These are phyloP conservation scores for Prorops nasuta DNA, from an alignment of 1,140 invertebrate species.

Conservation along the genomic window DNA sequence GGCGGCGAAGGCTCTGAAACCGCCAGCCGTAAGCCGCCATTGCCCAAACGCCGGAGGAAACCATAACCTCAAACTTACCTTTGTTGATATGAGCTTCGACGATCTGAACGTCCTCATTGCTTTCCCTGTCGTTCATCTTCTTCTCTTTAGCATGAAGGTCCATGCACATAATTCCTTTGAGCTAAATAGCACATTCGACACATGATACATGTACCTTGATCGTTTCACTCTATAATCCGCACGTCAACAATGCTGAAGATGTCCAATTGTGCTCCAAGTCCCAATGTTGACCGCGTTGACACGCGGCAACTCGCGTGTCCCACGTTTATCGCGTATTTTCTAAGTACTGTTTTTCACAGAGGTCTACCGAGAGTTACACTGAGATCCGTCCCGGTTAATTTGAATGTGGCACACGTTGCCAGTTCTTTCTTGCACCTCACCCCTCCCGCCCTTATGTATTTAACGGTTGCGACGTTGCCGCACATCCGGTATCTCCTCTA, in stretches of 20 bases:
- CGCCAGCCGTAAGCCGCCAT: too few relatives aligned
- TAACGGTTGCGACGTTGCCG: conserved; percentile 55
- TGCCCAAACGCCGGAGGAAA: too few relatives aligned
- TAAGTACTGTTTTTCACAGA: too few relatives aligned
- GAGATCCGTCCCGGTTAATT: conserved; percentile 37
- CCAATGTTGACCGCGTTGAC: too few relatives aligned
- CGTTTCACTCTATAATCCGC: neutral
- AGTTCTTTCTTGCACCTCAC: conserved; percentile 36
- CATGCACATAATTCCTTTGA: conserved; percentile 52
- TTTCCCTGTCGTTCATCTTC: conserved; percentile 50
- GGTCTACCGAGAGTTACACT: too few relatives aligned
- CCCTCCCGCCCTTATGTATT: conserved; percentile 38
- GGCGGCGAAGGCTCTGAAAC: too few relatives aligned
- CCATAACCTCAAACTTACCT: conserved; percentile 42
- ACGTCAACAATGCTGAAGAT: neutral
- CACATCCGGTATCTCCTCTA: conserved; percentile 44
- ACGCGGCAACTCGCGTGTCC: too few relatives aligned
- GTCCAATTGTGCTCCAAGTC: too few relatives aligned
- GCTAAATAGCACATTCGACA: conserved; percentile 24
- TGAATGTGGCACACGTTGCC: conserved; percentile 53
- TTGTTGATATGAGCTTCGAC: conserved; percentile 44
- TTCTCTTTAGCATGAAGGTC: conserved; percentile 50
- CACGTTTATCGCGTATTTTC: too few relatives aligned
- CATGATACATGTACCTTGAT: conserved; percentile 8
- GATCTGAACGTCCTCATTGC: conserved; percentile 51